Base-by-base conservation (phyloP, 2,888 invertebrate species). In the Sphaerophoria rueppellii region DNA sequence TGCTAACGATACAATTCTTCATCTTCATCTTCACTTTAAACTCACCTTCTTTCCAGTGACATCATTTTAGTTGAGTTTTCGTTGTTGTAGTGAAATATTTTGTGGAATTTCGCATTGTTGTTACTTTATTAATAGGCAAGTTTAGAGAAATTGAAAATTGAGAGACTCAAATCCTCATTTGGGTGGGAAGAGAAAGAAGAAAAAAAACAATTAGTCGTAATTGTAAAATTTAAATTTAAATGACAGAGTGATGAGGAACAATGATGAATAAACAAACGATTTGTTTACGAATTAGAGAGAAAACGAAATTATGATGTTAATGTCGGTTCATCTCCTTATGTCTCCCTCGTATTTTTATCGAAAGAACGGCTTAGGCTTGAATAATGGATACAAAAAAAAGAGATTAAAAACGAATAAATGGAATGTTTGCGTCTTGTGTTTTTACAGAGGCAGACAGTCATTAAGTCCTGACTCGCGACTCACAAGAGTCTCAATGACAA, bases 11-110 rank as follows among this genome's bases (percentile, higher is more conserved):
- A 37, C 32, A 12, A 67, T 40, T 65, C 73, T 61, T 50, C 16
- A n/a, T 55, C 61, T 9, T 69, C 37, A 48, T 48, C 50, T 71
- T 69, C 58, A 12, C 16, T 7, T 52, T 52, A 3, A 40, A 16
- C 40, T 0, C 40, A 6, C 74, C 78, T 67, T 61, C 76, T 69
- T 77, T 85, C 80, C 85, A 85, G 81, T 85, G 85, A 85, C 85
- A 85, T 85, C 85, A 85, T 85, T 85, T 81, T 77, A 16, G 65
- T 57, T 16, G 12, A 35, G 7, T 70, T 48, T 24, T 67, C 70
- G n/a, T 63, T 80, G 54, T 60, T 67, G 43, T 72, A 16, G 73
- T 54, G 6, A 57, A 65, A 50, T 73, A 54, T 55, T 76, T 72
- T 76, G 60, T 77, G 77, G 72, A 77, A 82, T 80, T 80, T 80